Percentiles rank a stretch among this genome's conserved stretches.
Conservation (phyloP, 2,113 vertebrate genomes). For the Hippolais icterina region DNA sequence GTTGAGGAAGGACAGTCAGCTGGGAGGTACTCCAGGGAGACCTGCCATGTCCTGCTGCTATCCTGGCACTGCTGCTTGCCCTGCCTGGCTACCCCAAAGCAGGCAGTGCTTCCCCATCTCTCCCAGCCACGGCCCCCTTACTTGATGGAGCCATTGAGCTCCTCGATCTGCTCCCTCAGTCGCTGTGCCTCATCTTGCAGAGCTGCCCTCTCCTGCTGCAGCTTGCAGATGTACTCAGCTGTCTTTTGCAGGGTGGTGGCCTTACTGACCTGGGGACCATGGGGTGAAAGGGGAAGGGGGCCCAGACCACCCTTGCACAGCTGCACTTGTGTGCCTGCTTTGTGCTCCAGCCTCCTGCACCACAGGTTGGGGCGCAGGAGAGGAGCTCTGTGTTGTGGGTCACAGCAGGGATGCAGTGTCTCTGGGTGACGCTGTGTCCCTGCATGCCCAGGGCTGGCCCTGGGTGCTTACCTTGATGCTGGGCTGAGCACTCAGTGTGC, state of each 20-base stretch:
- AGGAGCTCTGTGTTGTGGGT: background rate
- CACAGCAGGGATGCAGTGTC: rapidly evolving
- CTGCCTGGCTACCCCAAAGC: rapidly evolving
- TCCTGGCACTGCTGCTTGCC: rapidly evolving
- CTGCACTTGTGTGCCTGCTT: rapidly evolving
- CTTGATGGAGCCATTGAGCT: constrained; percentile 92
- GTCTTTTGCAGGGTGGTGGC: constrained; percentile 96
- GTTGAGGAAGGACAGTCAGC: background rate
- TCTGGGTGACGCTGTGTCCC: rapidly evolving
- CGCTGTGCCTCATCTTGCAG: constrained; percentile 91
- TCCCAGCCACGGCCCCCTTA: constrained; percentile 19
- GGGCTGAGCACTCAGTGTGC: constrained; percentile 89
- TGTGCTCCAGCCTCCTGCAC: background rate
- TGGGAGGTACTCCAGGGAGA: background rate
- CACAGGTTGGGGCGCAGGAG: background rate
- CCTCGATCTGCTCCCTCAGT: constrained; percentile 88
- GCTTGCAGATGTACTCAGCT: constrained; percentile 89
- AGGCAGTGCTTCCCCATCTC: background rate
- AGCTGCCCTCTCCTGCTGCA: constrained; percentile 91
- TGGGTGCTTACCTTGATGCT: constrained; percentile 84
- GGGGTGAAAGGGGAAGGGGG: background rate
- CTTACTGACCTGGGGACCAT: constrained; percentile 86
- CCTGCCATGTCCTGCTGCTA: background rate
- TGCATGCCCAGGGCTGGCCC: background rate
- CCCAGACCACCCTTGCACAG: background rate